Evolutionary conservation across 2,113 vertebrate genomes (phyloP), one percentile per base, ranked within the genome.

Genomic region (Bolborhynchus lineola): DNA sequence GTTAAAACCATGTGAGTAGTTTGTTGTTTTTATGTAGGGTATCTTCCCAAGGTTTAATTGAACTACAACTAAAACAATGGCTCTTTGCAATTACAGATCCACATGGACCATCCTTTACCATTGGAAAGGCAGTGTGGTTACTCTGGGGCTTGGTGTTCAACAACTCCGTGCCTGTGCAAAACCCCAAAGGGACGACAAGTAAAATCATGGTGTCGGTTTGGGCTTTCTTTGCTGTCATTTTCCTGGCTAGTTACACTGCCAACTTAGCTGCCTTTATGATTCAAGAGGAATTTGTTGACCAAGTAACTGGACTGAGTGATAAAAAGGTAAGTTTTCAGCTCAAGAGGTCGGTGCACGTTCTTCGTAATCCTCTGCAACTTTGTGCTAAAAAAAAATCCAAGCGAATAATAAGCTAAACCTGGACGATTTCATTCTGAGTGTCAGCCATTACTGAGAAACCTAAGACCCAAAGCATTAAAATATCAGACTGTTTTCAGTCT

Each of bases 261-360:
- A 99, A 99, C 96, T 97, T 99, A 98, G 99, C 99, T 37, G 99
- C 99, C 79, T 99, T 99, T 95, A 99, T 99, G 99, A 99, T 99
- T 96, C 99, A 99, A 94, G 99, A 99, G 92, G 99, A 99, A 92
- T 99, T 99, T 96, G 99, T 99, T 20, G 99, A 99, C 97, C 99
- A 99, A 93, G 99, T 99, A 96, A 99, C 99, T 4, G 99, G 99
- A 28, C 98, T 99, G 67, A 99, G 99, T 42, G 99, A 99, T 97
- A 99, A 99, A 85, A 99, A 99, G 99, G 99, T 99, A 97, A 84
- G 75, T 93, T 31, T 76, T 74, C 21, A 64, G 52, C 53, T 87
- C 25, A n/a, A 71, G 37, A 41, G 8, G 33, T 62, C 46, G 37
- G 11, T 65, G 39, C 53, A 41, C n/a, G 3, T 89, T 86, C 52